Conservation (phyloP, 2,113 vertebrate species). For the Saimiri boliviensis region DNA sequence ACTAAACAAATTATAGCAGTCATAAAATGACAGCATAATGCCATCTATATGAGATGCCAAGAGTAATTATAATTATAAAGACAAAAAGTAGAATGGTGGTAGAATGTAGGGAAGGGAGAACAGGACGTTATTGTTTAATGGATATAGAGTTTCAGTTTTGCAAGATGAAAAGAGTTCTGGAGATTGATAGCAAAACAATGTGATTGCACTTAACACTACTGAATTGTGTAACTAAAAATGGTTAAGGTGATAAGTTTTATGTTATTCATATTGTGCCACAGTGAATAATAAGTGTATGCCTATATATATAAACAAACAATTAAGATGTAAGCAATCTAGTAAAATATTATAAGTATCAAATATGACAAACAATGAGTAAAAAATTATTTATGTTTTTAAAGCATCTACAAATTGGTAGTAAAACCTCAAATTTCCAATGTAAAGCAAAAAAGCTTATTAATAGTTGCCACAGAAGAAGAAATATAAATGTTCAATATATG, state of each 20-base stretch:
- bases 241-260: not conserved
- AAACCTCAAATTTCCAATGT: not conserved
- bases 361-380: not conserved
- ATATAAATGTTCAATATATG: not conserved
- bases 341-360: not conserved
- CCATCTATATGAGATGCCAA: not conserved
- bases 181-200: not conserved
- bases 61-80: not conserved
- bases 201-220: not conserved
- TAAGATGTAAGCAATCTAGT: not conserved
- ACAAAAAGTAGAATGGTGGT: not conserved
- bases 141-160: not conserved
- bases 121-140: not conserved
- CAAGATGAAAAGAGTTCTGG: not conserved
- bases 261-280: not conserved
- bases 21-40: not conserved
- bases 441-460: not conserved
- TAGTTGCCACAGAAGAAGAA: not conserved
- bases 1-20: not conserved
- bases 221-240: not conserved
- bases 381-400: not conserved
- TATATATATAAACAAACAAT: not conserved
- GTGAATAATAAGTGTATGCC: not conserved
- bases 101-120: not conserved
- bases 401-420: not conserved